Percentiles rank a stretch among this genome's conserved stretches.
phyloP scores from a whole-genome alignment of 2,888 invertebrate species.

The Ceraclea dissimilis region DNA sequence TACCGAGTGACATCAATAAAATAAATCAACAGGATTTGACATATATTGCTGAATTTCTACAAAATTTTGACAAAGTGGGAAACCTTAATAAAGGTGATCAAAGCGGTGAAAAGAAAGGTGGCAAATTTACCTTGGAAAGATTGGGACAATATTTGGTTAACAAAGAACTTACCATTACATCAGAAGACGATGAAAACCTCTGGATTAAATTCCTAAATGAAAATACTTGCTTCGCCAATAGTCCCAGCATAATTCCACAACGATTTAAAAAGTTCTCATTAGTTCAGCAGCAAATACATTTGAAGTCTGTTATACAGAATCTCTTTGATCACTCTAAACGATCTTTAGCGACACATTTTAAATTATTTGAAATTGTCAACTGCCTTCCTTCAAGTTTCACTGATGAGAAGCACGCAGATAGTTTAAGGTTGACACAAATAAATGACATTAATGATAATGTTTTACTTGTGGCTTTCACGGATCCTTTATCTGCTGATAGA shows the following conservation, averaged over 20 bases:
- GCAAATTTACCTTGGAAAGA: slow-evolving; percentile 76
- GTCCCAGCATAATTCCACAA: slow-evolving; percentile 60
- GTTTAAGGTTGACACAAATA: slow-evolving; percentile 43
- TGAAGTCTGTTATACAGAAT: slow-evolving; percentile 57
- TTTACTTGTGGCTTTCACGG: slow-evolving; percentile 46
- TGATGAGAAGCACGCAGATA: slow-evolving; percentile 30
- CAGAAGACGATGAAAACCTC: slow-evolving; percentile 65
- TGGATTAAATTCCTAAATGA: slow-evolving; percentile 72
- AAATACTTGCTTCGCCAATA: slow-evolving; percentile 63
- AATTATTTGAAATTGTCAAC: slow-evolving; percentile 45
- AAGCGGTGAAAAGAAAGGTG: slow-evolving; percentile 37
- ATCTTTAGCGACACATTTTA: slow-evolving; percentile 57
- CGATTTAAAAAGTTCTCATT: slow-evolving; percentile 71
- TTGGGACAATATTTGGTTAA: slow-evolving; percentile 86
- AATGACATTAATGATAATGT: slow-evolving; percentile 43
- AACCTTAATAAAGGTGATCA: slow-evolving; percentile 28
- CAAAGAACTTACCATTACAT: slow-evolving; percentile 60
- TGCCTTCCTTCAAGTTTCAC: slow-evolving; percentile 37
- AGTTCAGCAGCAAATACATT: slow-evolving; percentile 68
- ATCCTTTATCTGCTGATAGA: slow-evolving; percentile 36
- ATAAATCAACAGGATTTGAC: slow-evolving; percentile 83
- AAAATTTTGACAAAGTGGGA: slow-evolving; percentile 64
- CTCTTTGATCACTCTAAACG: slow-evolving; percentile 62
- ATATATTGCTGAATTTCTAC: slow-evolving; percentile 86
- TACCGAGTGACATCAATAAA: slow-evolving; percentile 74